These are phyloP conservation scores for Lamellibrachia columna DNA, from an alignment of 2,888 invertebrate species.

Conservation along the genomic window DNA sequence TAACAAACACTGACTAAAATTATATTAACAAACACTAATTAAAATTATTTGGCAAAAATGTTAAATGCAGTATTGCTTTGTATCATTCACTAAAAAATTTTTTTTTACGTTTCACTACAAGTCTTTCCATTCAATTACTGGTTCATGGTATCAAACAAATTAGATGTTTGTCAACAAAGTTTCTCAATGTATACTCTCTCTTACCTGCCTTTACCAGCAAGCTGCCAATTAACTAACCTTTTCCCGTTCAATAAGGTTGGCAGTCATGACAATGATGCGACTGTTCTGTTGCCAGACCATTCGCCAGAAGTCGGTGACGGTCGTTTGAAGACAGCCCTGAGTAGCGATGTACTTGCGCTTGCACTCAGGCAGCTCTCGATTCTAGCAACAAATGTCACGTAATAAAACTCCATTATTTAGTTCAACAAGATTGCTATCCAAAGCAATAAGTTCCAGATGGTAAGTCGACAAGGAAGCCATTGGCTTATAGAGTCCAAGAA, in stretches of 20 bases:
- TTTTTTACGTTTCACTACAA: too few species aligned
- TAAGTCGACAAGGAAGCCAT: neutral
- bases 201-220: too few species aligned
- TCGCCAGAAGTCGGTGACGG: conserved; percentile 94
- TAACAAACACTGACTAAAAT: too few species aligned
- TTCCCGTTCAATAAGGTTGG: conserved; percentile 95
- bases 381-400: neutral
- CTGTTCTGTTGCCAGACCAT: conserved; percentile 99
- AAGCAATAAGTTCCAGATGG: neutral
- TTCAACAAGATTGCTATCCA: neutral
- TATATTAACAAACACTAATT: too few species aligned
- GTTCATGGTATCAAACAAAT: too few species aligned
- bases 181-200: too few species aligned
- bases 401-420: neutral
- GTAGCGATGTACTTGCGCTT: conserved; percentile 70
- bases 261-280: conserved; percentile 98
- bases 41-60: too few species aligned
- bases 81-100: too few species aligned
- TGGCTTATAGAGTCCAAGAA: neutral
- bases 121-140: too few species aligned
- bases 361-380: neutral
- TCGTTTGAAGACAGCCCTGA: conserved; percentile 91
- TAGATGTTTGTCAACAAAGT: too few species aligned
- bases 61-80: too few species aligned
- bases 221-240: conserved; percentile 67